Base-by-base conservation (phyloP, 2,888 invertebrate genomes). In the Baccha elongata region DNA sequence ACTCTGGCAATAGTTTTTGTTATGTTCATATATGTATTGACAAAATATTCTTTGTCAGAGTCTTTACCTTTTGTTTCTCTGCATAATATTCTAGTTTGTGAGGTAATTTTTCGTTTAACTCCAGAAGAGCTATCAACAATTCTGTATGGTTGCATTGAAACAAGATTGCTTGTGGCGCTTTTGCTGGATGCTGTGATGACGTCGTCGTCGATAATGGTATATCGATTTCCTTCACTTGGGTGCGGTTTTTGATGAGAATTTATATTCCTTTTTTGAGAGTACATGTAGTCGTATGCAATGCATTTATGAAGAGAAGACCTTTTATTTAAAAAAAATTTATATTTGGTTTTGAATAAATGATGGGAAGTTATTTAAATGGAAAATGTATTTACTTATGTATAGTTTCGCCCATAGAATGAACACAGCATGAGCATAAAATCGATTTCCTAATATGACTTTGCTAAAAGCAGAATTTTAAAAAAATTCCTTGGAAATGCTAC, bases 41-140 rank as follows among this genome's bases (percentile, higher is more conserved):
- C 26, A 58, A 40, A 0, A 37, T 40, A 13, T 13, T 40, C 40
- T 40, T 8, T n/a, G n/a, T n/a, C 8, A 13, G 60, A 11, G 29
- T 29, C 17, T 29, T 60, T 3, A 29, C 29, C 60, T 60, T n/a
- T 44, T 60, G 44, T 29, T 26, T 32, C 29, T 17, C 6, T 13
- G n/a, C 21, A n/a, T 4, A 6, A 55, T 55, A 55, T 35, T 13
- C 55, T 21, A 44, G 60, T 60, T 58, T 44, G 26, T 44, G 29
- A 60, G 42, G 42, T 60, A 60, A 60, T 60, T 44, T n/a, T 44
- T 60, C 44, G 60, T 60, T 60, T 29, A 44, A 58, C 21, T 58
- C 4, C 40, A 58, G 23, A 26, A 58, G 35, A 55, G 58, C 15
- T 42, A 42, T 40, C 1, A 42, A 17, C 40, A 58, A 58, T 42